A percentile compares a stretch with the other conserved stretches of the same genome.
Conservation (phyloP, 2,113 vertebrate species). For the Zosterops hypoxanthus region DNA sequence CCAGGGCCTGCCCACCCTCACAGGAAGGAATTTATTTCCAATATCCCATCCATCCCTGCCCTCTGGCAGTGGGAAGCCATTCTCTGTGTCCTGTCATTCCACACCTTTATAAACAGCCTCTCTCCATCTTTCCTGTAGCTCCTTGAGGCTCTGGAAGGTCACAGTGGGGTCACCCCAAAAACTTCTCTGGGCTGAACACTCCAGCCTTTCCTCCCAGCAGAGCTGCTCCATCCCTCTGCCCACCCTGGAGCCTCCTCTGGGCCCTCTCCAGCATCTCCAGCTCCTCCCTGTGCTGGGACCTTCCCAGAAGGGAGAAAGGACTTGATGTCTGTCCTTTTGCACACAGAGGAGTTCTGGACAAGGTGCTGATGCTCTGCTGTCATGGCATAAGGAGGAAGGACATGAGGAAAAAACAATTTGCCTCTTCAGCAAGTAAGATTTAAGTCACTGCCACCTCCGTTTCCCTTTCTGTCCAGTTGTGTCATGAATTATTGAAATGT, state of each 20-base stretch:
- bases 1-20: fast-evolving
- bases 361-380: background rate
- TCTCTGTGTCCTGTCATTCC: too few relatives aligned
- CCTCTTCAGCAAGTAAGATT: background rate
- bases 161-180: fast-evolving
- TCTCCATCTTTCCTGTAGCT: fast-evolving
- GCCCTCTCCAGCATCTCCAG: background rate
- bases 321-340: too few relatives aligned
- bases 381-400: background rate
- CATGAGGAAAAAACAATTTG: background rate
- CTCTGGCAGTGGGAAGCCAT: fast-evolving
- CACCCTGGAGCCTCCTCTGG: background rate
- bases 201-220: background rate
- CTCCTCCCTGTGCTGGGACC: background rate
- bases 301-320: background rate
- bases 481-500: background rate
- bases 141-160: background rate
- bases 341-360: background rate
- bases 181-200: background rate
- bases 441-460: background rate
- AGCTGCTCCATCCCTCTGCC: background rate
- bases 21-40: fast-evolving
- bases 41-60: fast-evolving
- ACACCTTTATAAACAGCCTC: background rate
- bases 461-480: background rate